phyloP scores from a whole-genome alignment of 2,888 invertebrate species.

The Laspeyria flexula region DNA sequence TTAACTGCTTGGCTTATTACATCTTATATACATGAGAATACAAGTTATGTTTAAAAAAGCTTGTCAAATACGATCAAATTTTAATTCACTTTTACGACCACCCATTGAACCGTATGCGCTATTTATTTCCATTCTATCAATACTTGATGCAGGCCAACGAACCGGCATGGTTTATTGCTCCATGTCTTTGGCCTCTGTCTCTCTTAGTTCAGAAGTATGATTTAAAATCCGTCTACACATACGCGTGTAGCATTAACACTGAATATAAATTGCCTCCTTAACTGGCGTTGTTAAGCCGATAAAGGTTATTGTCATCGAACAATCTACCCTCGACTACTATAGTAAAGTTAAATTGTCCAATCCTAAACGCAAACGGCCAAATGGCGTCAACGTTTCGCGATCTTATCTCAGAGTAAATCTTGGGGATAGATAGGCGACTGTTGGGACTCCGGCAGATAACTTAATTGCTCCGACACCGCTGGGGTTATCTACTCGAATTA shows the following conservation, averaged over 20 bases:
- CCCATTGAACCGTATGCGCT: constrained; percentile 12
- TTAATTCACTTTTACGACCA: constrained; percentile 27
- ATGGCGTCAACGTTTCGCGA: constrained; percentile 79
- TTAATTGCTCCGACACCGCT: constrained; percentile 73
- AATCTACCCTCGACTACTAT: constrained; percentile 67
- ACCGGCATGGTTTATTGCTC: constrained; percentile 30
- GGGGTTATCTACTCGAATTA: constrained; percentile 60
- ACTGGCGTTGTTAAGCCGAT: constrained; percentile 67
- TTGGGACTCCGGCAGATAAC: constrained; percentile 69
- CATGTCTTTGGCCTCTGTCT: constrained; percentile 30
- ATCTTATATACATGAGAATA: not conserved
- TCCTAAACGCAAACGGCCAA: constrained; percentile 72
- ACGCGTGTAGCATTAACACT: constrained; percentile 52
- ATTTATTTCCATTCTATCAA: constrained; percentile 34
- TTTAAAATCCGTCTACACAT: constrained; percentile 47
- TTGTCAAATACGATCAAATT: constrained; percentile 22
- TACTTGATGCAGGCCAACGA: constrained; percentile 30
- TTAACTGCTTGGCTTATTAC: no score
- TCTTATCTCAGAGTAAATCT: constrained; percentile 77
- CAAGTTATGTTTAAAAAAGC: constrained; percentile 4
- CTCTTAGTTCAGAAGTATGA: constrained; percentile 52
- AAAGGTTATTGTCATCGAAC: constrained; percentile 76
- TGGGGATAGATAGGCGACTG: constrained; percentile 67
- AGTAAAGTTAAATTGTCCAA: constrained; percentile 81
- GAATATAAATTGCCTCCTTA: constrained; percentile 78